phyloP scores from a whole-genome alignment of 2,113 vertebrate genomes.

The Cyprinodon tularosa region DNA sequence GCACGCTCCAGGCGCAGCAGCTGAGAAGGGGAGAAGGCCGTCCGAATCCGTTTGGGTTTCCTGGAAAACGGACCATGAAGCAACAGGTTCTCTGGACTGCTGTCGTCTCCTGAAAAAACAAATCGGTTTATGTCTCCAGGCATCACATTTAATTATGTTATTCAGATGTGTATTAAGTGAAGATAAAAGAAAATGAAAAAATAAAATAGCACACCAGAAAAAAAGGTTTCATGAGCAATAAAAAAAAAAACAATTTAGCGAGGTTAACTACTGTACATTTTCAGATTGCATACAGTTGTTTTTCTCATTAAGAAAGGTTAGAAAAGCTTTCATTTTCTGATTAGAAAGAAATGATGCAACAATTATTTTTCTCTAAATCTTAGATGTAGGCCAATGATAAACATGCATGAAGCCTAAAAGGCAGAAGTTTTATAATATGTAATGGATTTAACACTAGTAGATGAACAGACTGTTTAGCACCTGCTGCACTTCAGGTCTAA shows the following conservation, averaged over 20 bases:
- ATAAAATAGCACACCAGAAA: neutral
- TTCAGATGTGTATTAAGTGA: neutral
- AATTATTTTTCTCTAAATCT: neutral
- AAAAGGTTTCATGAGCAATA: neutral
- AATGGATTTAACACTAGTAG: neutral
- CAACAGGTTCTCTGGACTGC: slow-evolving; percentile 79
- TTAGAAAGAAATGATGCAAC: neutral
- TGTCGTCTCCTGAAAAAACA: slow-evolving; percentile 74
- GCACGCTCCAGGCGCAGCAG: slow-evolving; percentile 81
- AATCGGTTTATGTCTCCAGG: neutral
- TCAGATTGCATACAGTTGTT: neutral
- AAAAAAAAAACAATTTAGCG: neutral
- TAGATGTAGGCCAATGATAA: neutral
- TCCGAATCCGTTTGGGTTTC: slow-evolving; percentile 83
- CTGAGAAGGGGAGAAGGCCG: slow-evolving; percentile 83
- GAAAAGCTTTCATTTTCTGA: neutral
- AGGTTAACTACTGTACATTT: neutral
- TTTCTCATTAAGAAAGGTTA: neutral
- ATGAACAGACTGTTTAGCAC: neutral
- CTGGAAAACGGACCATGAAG: slow-evolving; percentile 81
- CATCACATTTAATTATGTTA: neutral
- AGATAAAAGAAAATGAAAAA: neutral
- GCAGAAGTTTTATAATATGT: neutral
- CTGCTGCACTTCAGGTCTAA: neutral
- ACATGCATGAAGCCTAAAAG: neutral